These are phyloP conservation scores for Grammomys surdaster DNA, from an alignment of 2,113 vertebrate genomes.

Conservation along the genomic window DNA sequence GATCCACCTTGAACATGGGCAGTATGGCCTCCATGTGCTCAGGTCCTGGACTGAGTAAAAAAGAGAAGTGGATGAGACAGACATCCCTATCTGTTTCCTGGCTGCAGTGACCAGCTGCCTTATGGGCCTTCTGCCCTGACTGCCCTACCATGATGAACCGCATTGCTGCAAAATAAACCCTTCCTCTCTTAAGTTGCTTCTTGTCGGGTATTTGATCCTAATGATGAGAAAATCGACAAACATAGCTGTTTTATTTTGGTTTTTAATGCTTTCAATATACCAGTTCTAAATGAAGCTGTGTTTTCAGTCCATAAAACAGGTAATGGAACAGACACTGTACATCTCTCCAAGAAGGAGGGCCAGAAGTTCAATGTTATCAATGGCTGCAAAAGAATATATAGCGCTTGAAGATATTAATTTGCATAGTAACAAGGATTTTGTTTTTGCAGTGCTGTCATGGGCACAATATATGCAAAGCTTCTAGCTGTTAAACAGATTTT, in stretches of 20 bases:
- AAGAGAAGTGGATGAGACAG: too few relatives aligned
- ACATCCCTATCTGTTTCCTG: background rate
- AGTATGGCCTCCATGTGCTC: background rate
- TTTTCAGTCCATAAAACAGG: too few relatives aligned
- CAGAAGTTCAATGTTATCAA: background rate
- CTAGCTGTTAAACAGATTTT: background rate
- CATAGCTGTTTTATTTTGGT: background rate
- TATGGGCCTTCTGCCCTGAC: background rate
- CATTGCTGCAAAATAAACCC: background rate
- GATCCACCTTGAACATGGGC: background rate
- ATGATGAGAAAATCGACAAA: too few relatives aligned
- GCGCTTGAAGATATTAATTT: background rate
- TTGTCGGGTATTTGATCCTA: background rate
- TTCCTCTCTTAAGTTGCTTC: background rate
- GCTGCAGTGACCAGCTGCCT: background rate
- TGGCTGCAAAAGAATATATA: background rate
- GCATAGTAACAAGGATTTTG: background rate
- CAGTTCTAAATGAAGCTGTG: background rate
- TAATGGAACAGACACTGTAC: background rate
- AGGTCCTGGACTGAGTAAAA: background rate
- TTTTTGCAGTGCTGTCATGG: background rate
- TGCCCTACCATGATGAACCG: too few relatives aligned
- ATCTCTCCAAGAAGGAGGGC: background rate
- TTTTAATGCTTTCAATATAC: background rate
- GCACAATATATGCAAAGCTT: background rate